A percentile compares a stretch with the other conserved stretches of the same genome.
Evolutionary conservation across 2,113 vertebrate genomes (phyloP).

Genomic region (Sprattus sprattus): DNA sequence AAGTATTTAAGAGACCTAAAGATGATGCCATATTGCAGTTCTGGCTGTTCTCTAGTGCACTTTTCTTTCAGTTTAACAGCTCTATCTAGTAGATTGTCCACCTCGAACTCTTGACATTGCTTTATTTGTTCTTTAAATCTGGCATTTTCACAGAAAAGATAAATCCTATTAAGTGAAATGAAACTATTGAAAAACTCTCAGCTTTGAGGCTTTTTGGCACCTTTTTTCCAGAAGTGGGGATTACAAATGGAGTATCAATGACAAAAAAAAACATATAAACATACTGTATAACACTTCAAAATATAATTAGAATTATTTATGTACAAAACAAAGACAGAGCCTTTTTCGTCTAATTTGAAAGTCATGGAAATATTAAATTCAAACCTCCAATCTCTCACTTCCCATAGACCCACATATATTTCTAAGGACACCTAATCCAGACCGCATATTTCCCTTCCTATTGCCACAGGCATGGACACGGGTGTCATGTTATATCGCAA

Average conservation of each 20-base stretch:
- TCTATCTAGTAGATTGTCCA: slow-evolving; percentile 5
- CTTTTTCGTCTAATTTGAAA: slow-evolving; percentile 10
- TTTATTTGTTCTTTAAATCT: background rate
- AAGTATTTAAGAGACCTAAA: background rate
- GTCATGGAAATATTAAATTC: slow-evolving; percentile 19
- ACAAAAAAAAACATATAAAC: slow-evolving; percentile 34
- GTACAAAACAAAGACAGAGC: slow-evolving; percentile 20
- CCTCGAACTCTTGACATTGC: background rate
- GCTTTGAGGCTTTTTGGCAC: slow-evolving; percentile 58
- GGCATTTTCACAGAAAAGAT: slow-evolving; percentile 36
- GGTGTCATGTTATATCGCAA: background rate
- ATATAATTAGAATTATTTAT: slow-evolving; percentile 33
- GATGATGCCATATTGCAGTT: background rate
- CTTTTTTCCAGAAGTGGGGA: slow-evolving; percentile 29
- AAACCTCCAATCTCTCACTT: background rate
- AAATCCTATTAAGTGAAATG: slow-evolving; percentile 36
- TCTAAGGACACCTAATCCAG: background rate
- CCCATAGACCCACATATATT: background rate
- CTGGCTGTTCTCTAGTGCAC: background rate
- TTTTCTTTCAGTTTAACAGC: background rate
- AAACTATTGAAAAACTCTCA: slow-evolving; percentile 26
- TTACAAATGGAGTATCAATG: slow-evolving; percentile 16
- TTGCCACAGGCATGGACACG: background rate
- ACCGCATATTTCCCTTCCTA: background rate
- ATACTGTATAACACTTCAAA: slow-evolving; percentile 47